Percentiles rank a stretch among this genome's conserved stretches.
Conservation (phyloP, 2,113 vertebrate genomes). For the Hemiprocne comata region DNA sequence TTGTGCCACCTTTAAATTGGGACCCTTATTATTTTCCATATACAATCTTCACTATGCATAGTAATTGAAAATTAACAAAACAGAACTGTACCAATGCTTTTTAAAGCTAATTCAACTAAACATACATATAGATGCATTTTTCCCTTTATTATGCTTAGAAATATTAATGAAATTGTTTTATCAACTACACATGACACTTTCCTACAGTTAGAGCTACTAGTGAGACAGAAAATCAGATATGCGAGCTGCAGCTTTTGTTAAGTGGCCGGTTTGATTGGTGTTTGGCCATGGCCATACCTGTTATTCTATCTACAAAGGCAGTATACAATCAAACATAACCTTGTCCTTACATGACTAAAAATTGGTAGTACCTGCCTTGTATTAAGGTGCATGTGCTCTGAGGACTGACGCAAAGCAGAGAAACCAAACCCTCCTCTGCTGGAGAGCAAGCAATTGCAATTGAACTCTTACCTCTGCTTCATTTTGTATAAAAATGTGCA, state of each 20-base stretch:
- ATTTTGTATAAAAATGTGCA: neutral
- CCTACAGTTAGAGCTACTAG: neutral
- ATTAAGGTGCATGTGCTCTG: neutral
- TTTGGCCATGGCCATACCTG: neutral
- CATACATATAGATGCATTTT: neutral
- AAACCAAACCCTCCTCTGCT: neutral
- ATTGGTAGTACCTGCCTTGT: neutral
- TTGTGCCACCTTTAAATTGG: neutral
- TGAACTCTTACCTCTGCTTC: neutral
- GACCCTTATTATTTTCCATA: neutral
- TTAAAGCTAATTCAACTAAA: neutral
- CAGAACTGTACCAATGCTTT: neutral
- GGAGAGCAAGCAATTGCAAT: neutral
- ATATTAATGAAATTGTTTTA: neutral
- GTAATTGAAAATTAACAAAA: neutral
- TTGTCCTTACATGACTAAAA: neutral
- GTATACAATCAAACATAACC: neutral
- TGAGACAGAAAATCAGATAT: neutral
- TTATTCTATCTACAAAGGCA: neutral
- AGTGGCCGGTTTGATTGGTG: neutral
- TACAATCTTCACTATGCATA: neutral
- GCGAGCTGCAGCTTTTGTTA: neutral
- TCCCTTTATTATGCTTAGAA: neutral
- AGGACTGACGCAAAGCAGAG: neutral
- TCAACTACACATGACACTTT: neutral